Evolutionary conservation across 2,113 vertebrate species (phyloP), one percentile per base, ranked within the genome.

Genomic region (Grantiella picta): DNA sequence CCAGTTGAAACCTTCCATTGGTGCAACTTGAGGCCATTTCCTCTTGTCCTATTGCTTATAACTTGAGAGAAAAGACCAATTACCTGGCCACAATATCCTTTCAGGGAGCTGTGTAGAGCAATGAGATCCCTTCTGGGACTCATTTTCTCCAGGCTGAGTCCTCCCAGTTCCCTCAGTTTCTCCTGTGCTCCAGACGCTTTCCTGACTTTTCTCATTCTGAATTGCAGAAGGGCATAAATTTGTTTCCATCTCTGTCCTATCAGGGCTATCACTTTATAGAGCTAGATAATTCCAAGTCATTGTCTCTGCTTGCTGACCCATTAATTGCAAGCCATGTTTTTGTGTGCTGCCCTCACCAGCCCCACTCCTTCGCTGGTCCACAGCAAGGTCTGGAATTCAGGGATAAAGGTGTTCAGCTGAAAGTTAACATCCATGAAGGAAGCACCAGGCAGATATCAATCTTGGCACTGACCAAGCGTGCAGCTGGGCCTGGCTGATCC

Each of bases 381-480:
- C 38, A 71, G 52, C 53, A 64, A 57, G 40, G 24, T 82, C 83
- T 93, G 53, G 69, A 76, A 52, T 78, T 85, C 68, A 56, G 31
- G 81, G 63, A 15, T 64, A 54, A 76, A 91, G 16, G 36, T 64
- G 33, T 47, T 90, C 61, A 90, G 31, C 27, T 60, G 21, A 52
- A 89, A 89, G 64, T 82, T 63, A 81, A 11, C 78, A 70, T 38
- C 72, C 90, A 63, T 73, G 87, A 84, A 95, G 90, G 60, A 95
- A 72, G 16, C 56, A 78, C 36, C 0, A 2, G 69, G 75, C 65
- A 89, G 42, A 33, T 83, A 80, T 78, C 86, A 60, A 66, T 89
- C 86, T 59, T 75, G 47, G 38, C 69, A 59, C 47, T 78, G 69
- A 22, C 56, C 77, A 84, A 64, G 56, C 12, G 10, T 83, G 71